Evolutionary conservation across 2,797 vertebrate species (phyloP), one percentile per base, ranked within the genome.

Genomic region (Euthynnus affinis): DNA sequence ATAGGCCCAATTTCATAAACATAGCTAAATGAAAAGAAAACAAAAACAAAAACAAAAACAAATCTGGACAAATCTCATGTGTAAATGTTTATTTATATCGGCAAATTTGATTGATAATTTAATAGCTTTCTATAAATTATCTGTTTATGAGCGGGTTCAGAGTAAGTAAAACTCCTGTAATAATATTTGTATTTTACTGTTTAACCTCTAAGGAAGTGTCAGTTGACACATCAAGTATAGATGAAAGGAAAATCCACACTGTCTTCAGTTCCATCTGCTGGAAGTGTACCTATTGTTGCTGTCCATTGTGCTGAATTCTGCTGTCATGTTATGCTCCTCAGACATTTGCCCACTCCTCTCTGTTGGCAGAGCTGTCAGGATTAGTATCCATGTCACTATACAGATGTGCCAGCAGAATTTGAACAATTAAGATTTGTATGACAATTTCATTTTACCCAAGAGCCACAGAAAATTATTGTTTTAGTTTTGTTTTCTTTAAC

Each of bases 271-370:
- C n/a, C 20, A 29, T 53, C 29, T 46, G 49, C 64, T 18, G 57
- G 40, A 13, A 42, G 2, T 51, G n/a, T 71, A 78, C 69, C 70
- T 29, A 32, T 1, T 60, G 55, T 71, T 6, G 2, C 85, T 84
- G 75, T 85, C 78, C 58, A 1, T 37, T 56, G 74, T 78, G 68
- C 68, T 88, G 87, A 86, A 76, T 65, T 75, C 52, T 32, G 32
- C 71, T 63, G 69, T 60, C 68, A 56, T 12, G 23, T 76, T 49
- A 49, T 52, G 37, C 49, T 76, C 57, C 46, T 83, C 58, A 49
- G 58, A 70, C 61, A 23, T 23, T 44, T 81, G 49, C 23, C 71
- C 74, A 82, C 61, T 68, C 37, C 72, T 73, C 34, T 58, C 27
- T 71, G 58, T 46, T 62, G 42, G 66, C 64, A 46, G 12, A 7